phyloP scores from a whole-genome alignment of 2,888 invertebrate genomes.

The Homarus gammarus region DNA sequence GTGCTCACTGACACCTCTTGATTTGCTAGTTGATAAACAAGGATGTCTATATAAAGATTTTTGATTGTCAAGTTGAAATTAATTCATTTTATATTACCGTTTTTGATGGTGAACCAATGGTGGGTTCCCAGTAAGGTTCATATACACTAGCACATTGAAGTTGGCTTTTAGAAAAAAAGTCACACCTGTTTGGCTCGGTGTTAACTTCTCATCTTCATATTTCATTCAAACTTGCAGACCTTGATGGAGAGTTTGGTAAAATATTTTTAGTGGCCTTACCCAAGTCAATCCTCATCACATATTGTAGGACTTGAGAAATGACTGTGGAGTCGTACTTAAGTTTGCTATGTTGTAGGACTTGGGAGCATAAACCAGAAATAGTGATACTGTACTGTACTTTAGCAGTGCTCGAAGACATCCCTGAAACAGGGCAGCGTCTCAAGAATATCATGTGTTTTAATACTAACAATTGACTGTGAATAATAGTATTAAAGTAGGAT shows the following conservation, averaged over 20 bases:
- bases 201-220: constrained; percentile 8
- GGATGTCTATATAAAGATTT: constrained; percentile 10
- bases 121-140: not conserved
- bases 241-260: constrained; percentile 8
- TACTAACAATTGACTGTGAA: no score
- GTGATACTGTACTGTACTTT: not conserved
- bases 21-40: constrained; percentile 15
- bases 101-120: not conserved
- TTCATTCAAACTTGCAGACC: not conserved
- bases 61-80: not conserved
- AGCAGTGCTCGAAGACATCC: not conserved
- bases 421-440: not conserved
- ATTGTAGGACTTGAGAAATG: constrained; percentile 1
- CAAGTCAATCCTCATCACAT: not conserved
- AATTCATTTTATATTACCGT: not conserved
- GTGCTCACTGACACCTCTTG: not conserved
- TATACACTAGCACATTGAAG: not conserved
- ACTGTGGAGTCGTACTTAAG: constrained; percentile 30
- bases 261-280: constrained; percentile 13
- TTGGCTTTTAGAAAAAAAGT: not conserved
- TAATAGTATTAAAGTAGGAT: no score
- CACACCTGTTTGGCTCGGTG: constrained; percentile 13
- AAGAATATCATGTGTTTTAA: not conserved
- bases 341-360: not conserved
- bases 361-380: not conserved